Base-by-base conservation (phyloP, 2,888 invertebrate genomes). In the Stenotaenia linearis region DNA sequence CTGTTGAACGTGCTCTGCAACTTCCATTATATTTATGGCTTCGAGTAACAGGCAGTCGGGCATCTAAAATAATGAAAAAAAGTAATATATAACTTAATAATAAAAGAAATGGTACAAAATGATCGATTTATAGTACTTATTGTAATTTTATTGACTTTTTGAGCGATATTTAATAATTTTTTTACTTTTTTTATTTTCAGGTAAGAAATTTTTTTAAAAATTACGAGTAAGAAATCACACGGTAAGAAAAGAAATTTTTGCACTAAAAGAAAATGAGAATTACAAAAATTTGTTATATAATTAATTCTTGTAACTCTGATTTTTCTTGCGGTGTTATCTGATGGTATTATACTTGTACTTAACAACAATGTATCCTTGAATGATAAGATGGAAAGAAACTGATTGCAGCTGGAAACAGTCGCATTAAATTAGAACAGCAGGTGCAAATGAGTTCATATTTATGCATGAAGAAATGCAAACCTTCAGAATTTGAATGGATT, bases 21-120 rank as follows among this genome's bases (percentile, higher is more conserved):
- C 28, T 69, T 69, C 69, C 69, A 69, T 69, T 69, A 69, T 69
- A 69, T 69, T 69, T 69, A 69, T 69, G 69, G 28, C 69, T 69
- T 69, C 15, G n/a, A 28, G 69, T 69, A 69, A 69, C 69, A 69
- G 69, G 69, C 69, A 28, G 23, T 69, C 28, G 50, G 25, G 69
- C 28, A 69, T 28, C 69, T 23, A 69, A 7, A 28, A 69, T 69
- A 69, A 69, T 69, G 69, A 69, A 69, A 69, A 69, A 69, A 28
- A 56, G 25, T 28, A 69, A 45, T 32, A 32, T 32, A 32, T 32
- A 32, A 32, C 18, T n/a, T 50, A 18, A 18, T 50, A 50, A n/a
- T n/a, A 18, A 50, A 50, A 50, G 18, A 18, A 50, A n/a, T 5
- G 50, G 7, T 50, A 6, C 18, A 18, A 50, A 40, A 18, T 50